Conservation (phyloP, 2,113 vertebrate species). For the Neoarius graeffei region DNA sequence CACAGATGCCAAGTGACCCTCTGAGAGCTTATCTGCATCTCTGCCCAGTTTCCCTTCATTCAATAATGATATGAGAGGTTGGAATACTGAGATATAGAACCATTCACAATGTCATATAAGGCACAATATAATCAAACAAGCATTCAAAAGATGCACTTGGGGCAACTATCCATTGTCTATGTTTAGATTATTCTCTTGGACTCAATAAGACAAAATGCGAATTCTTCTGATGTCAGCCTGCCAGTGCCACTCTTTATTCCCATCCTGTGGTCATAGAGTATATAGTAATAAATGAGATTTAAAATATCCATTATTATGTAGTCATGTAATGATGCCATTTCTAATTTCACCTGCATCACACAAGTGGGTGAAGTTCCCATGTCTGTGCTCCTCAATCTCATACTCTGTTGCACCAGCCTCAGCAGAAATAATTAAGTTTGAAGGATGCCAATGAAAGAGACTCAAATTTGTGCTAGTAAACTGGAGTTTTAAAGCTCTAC, state of each 20-base stretch:
- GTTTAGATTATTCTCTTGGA: background rate
- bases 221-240: background rate
- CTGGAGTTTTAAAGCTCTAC: conserved; percentile 53
- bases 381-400: conserved; percentile 7
- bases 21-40: conserved; percentile 67
- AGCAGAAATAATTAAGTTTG: conserved; percentile 58
- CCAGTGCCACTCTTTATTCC: background rate
- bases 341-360: conserved; percentile 41
- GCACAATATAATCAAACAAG: background rate
- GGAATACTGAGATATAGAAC: conserved; percentile 64
- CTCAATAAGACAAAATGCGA: background rate
- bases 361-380: conserved; percentile 38
- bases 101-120: background rate
- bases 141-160: background rate
- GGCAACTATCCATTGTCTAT: background rate
- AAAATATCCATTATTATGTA: background rate
- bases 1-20: conserved; percentile 65
- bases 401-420: conserved; percentile 40
- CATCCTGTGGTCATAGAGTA: background rate
- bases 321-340: conserved; percentile 26
- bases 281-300: background rate
- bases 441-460: conserved; percentile 60
- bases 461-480: conserved; percentile 55
- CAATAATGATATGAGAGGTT: conserved; percentile 69
- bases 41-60: conserved; percentile 69